Base-by-base conservation (phyloP, 2,113 vertebrate genomes). In the Cheirogaleus medius region DNA sequence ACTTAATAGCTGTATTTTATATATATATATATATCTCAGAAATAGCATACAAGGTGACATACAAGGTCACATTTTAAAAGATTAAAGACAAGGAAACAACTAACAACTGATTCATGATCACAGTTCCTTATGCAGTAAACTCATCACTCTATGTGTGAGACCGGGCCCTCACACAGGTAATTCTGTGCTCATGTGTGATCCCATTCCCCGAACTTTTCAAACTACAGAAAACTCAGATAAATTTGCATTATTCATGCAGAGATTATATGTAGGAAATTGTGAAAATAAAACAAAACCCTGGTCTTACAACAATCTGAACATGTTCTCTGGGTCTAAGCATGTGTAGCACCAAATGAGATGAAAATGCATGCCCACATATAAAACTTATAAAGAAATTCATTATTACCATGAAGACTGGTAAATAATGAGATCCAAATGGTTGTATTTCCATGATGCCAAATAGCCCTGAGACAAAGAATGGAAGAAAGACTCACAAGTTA, bases 181-280 rank as follows among this genome's bases (percentile, higher is more conserved):
- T 47, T 88, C 52, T 78, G 42, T 63, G 14, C 12, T 47, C 37
- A 76, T 5, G 1, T 47, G 20, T 71, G 23, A 92, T 58, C 27
- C 42, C 63, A 68, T 52, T 87, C 49, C 47, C 63, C 3, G 68
- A 66, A 39, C 4, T 18, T 94, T 84, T 76, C 73, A 85, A 89
- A 66, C 37, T 80, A 66, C 3, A 94, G 63, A 84, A 95, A 95
- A 92, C 3, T 10, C 78, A 21, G 32, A 52, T 12, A 34, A 7
- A 89, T 89, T 39, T 95, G 5, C 52, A 95, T 87, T 87, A 93
- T 64, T 96, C 58, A 83, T 60, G 27, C 8, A 91, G 13, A 97
- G 44, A 56, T 32, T 89, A 23, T 32, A 89, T 20, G 12, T 23
- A 86, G 29, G 87, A 95, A 96, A 89, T 34, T 54, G 94, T 94